Percentiles rank a stretch among this genome's conserved stretches.
phyloP scores from a whole-genome alignment of 1,140 invertebrate species.

The Drosophila littoralis region DNA sequence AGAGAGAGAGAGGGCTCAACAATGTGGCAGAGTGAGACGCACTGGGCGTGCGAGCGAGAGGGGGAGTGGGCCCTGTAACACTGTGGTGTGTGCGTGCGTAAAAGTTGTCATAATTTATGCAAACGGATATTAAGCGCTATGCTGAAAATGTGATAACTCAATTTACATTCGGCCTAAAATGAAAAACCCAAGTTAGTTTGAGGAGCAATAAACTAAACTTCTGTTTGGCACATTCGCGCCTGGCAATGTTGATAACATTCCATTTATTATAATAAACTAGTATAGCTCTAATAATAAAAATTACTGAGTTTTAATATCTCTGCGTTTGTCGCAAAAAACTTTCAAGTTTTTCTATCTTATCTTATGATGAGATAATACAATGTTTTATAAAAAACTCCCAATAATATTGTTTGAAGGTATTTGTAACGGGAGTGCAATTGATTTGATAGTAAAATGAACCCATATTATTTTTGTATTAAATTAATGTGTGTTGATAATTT shows the following conservation, averaged over 20 bases:
- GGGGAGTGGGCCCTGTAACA: constrained; percentile 7
- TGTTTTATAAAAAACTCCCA: background rate
- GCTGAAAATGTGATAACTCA: constrained; percentile 47
- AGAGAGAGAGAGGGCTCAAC: constrained; percentile 12
- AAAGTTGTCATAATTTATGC: constrained; percentile 65
- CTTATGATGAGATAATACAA: constrained; percentile 21
- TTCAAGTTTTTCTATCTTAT: constrained; percentile 35
- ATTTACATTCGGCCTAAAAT: constrained; percentile 46
- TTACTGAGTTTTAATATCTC: constrained; percentile 18
- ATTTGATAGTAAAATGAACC: constrained; percentile 12
- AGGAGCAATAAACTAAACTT: too few species aligned
- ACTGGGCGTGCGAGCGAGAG: constrained; percentile 7
- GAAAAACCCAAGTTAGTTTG: background rate
- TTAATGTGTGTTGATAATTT: background rate
- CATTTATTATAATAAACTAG: too few species aligned
- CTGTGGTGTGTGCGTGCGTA: constrained; percentile 53
- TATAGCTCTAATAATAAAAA: background rate
- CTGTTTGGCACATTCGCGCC: too few species aligned
- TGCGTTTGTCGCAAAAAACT: background rate
- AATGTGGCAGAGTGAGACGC: constrained; percentile 19
- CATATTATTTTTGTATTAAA: constrained; percentile 3
- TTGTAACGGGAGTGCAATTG: background rate
- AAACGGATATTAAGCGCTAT: constrained; percentile 32
- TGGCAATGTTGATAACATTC: too few species aligned
- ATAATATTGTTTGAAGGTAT: background rate